phyloP scores from a whole-genome alignment of 23 tunicate genomes.

The Trididemnum clinides region DNA sequence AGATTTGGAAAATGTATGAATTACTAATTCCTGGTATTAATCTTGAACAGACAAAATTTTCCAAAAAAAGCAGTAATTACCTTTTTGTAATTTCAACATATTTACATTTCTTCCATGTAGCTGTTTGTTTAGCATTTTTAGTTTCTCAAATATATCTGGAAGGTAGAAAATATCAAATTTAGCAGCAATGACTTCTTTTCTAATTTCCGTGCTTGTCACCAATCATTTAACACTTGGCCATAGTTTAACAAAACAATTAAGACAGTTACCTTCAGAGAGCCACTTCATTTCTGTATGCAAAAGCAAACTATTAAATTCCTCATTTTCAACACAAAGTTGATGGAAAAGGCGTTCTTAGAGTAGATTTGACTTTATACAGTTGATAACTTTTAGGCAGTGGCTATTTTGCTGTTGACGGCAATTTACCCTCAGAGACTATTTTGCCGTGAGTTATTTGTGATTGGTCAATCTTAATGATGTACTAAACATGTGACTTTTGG shows the following conservation, averaged over 20 bases:
- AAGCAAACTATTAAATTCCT: neutral
- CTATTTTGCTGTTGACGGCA: too few relatives aligned
- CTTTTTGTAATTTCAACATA: neutral
- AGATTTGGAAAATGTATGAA: neutral
- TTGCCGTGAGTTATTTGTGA: too few relatives aligned
- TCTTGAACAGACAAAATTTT: neutral
- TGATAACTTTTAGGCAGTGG: neutral
- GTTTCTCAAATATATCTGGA: neutral
- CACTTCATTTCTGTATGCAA: neutral
- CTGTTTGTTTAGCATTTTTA: neutral
- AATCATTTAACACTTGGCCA: neutral
- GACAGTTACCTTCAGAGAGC: neutral
- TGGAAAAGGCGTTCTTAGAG: neutral
- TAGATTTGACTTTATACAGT: neutral
- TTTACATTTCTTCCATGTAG: neutral
- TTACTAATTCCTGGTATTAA: neutral
- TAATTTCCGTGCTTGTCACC: neutral
- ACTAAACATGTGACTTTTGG: too few relatives aligned
- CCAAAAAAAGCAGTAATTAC: neutral
- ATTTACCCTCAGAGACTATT: too few relatives aligned
- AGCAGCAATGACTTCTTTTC: neutral
- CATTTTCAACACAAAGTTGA: neutral
- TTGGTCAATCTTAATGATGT: too few relatives aligned
- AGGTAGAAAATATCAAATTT: neutral
- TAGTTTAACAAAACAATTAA: neutral